These are phyloP conservation scores for Caerostris darwini DNA, from an alignment of 1,140 invertebrate genomes.

Conservation along the genomic window DNA sequence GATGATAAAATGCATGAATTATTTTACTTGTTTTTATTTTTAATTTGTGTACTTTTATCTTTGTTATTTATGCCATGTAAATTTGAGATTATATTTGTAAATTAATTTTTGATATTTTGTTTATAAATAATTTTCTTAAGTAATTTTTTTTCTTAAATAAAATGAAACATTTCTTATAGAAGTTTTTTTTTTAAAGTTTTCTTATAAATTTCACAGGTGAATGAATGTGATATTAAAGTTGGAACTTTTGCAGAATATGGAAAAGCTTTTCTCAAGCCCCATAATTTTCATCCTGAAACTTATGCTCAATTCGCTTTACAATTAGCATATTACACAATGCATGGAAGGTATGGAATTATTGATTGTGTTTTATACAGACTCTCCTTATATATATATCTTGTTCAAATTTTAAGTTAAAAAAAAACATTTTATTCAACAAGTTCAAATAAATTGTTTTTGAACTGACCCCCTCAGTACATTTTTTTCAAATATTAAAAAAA, in stretches of 20 bases:
- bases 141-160: not conserved
- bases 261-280: slow-evolving; percentile 83
- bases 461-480: no score
- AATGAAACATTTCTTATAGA: not conserved
- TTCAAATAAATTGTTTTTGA: no score
- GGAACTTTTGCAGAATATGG: slow-evolving; percentile 84
- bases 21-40: no score
- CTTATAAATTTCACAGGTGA: slow-evolving; percentile 81
- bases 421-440: no score
- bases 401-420: no score
- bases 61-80: no score
- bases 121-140: not conserved
- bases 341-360: slow-evolving; percentile 80
- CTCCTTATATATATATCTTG: no score
- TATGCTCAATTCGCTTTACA: slow-evolving; percentile 87
- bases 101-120: not conserved
- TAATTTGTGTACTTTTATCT: no score
- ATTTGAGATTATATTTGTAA: not conserved
- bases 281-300: slow-evolving; percentile 85
- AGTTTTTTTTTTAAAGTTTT: not conserved
- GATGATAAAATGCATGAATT: no score
- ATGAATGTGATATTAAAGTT: slow-evolving; percentile 81
- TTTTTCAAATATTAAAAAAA: no score
- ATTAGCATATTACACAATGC: slow-evolving; percentile 85
- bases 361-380: no score